phyloP scores from a whole-genome alignment of 2,797 vertebrate genomes.

The Erpetoichthys calabaricus region DNA sequence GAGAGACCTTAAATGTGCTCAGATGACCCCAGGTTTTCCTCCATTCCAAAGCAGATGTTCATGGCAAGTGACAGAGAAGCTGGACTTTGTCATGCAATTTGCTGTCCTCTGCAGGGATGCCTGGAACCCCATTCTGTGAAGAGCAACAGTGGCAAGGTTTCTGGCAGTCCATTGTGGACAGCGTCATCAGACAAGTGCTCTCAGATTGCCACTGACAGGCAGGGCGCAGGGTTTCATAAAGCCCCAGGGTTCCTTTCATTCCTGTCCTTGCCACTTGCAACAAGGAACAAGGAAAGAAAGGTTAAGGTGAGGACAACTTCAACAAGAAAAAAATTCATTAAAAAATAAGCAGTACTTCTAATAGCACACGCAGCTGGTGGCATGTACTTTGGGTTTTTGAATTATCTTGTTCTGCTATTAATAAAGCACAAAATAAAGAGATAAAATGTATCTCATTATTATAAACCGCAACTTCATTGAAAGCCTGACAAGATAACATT shows the following conservation, averaged over 20 bases:
- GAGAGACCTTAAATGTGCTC: not conserved
- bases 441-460: too few relatives aligned
- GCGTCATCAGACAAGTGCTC: not conserved
- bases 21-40: not conserved
- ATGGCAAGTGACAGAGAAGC: not conserved
- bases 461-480: too few relatives aligned
- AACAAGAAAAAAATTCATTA: not conserved
- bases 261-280: not conserved
- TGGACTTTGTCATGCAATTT: not conserved
- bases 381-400: too few relatives aligned
- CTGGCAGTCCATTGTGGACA: not conserved
- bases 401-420: too few relatives aligned
- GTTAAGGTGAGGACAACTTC: constrained; percentile 1
- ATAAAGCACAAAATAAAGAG: too few relatives aligned
- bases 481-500: too few relatives aligned
- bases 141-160: not conserved
- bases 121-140: not conserved
- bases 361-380: too few relatives aligned
- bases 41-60: not conserved
- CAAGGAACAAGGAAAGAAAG: not conserved
- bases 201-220: not conserved
- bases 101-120: too few relatives aligned
- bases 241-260: not conserved
- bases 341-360: too few relatives aligned
- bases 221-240: not conserved